These are phyloP conservation scores for Protodeltote pygarga DNA, from an alignment of 2,888 invertebrate species.

Conservation along the genomic window DNA sequence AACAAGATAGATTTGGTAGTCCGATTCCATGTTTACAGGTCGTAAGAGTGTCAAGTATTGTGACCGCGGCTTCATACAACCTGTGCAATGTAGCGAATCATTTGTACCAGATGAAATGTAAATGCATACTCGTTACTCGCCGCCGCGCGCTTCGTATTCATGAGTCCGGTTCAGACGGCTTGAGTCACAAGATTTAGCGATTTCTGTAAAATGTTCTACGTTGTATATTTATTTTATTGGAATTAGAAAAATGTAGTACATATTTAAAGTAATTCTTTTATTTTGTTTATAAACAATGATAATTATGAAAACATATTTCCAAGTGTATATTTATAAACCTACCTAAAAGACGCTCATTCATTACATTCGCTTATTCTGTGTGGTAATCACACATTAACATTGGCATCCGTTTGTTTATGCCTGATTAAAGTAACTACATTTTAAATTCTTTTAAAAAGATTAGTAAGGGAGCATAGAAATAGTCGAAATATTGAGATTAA, in stretches of 20 bases:
- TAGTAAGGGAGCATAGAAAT: no score
- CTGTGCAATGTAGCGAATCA: slow-evolving; percentile 80
- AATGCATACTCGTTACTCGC: slow-evolving; percentile 84
- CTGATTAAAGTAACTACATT: no score
- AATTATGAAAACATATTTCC: no score
- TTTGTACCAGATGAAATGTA: slow-evolving; percentile 87
- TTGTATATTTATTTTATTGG: not conserved
- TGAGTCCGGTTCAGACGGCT: slow-evolving; percentile 62
- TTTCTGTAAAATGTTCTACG: not conserved
- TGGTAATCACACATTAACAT: no score
- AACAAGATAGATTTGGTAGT: slow-evolving; percentile 24
- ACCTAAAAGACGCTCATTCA: no score
- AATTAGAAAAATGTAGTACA: no score
- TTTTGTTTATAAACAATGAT: not conserved
- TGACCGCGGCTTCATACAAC: slow-evolving; percentile 64
- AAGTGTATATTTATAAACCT: no score
- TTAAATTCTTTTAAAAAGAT: no score
- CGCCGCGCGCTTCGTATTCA: slow-evolving; percentile 83
- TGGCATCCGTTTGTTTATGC: no score
- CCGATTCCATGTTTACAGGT: slow-evolving; percentile 39
- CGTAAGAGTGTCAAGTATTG: slow-evolving; percentile 56
- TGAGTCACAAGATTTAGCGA: slow-evolving; percentile 32
- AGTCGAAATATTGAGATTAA: no score
- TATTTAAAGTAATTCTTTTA: no score
- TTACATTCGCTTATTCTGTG: no score